Conservation (phyloP, 2,888 invertebrate species). For the Tetragnatha montana region DNA sequence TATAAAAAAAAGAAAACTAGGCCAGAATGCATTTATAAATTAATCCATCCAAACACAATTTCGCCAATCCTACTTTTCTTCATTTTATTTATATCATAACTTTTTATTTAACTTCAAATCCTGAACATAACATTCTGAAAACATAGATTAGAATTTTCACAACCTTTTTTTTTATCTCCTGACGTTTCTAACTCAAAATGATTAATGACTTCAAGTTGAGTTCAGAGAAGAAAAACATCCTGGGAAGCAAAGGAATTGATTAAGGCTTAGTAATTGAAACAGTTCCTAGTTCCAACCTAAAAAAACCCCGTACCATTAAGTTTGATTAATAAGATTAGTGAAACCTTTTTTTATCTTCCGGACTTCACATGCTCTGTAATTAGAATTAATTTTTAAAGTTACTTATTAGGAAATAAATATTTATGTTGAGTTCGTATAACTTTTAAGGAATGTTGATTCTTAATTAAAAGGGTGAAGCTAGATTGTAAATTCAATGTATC, state of each 20-base stretch:
- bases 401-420: background rate
- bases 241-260: background rate
- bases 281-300: background rate
- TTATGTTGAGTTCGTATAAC: background rate
- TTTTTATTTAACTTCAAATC: no score
- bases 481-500: no score
- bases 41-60: no score
- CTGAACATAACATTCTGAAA: no score
- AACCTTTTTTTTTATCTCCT: background rate
- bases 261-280: background rate
- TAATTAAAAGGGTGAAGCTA: no score
- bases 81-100: no score
- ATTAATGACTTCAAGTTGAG: background rate
- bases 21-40: no score
- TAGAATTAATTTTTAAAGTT: background rate
- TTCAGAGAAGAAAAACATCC: background rate
- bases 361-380: background rate
- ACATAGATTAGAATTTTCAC: no score
- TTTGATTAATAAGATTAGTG: background rate
- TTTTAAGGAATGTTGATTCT: background rate
- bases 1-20: no score
- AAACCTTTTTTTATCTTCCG: background rate
- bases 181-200: background rate
- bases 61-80: no score
- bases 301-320: background rate